phyloP scores from a whole-genome alignment of 2,113 vertebrate genomes.

The Prochilodus magdalenae region DNA sequence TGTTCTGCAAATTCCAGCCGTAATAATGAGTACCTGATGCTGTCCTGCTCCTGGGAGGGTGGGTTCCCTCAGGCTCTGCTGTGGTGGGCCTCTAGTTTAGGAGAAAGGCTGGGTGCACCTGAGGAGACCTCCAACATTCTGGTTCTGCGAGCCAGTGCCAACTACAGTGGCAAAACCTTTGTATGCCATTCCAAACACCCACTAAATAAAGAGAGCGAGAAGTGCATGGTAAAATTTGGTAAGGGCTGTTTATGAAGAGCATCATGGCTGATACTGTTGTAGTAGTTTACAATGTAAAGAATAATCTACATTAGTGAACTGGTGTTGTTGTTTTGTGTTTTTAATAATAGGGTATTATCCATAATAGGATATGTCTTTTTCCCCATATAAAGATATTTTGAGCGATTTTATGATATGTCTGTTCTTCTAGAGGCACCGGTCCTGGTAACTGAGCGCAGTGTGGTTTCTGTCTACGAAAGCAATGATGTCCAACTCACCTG shows the following conservation, averaged over 20 bases:
- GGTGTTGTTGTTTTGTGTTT: neutral
- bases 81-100: constrained; percentile 77
- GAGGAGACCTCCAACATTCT: constrained; percentile 71
- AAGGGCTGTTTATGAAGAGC: constrained; percentile 41
- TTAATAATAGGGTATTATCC: too few species aligned
- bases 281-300: neutral
- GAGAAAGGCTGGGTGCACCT: constrained; percentile 63
- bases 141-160: constrained; percentile 72
- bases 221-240: constrained; percentile 84
- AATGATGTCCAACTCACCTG: constrained; percentile 82
- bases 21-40: constrained; percentile 77
- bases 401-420: neutral
- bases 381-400: too few species aligned
- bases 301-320: neutral
- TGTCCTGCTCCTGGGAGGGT: constrained; percentile 87
- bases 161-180: constrained; percentile 76
- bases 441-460: constrained; percentile 73
- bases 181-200: constrained; percentile 81
- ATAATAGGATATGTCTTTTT: neutral
- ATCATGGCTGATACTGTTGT: neutral
- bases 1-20: constrained; percentile 79
- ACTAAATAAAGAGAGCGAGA: constrained; percentile 62
- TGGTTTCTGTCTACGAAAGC: constrained; percentile 82
- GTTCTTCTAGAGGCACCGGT: constrained; percentile 77
- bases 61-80: constrained; percentile 78